Conservation (phyloP, 1,140 invertebrate species). For the Rhyacophila brunnea region DNA sequence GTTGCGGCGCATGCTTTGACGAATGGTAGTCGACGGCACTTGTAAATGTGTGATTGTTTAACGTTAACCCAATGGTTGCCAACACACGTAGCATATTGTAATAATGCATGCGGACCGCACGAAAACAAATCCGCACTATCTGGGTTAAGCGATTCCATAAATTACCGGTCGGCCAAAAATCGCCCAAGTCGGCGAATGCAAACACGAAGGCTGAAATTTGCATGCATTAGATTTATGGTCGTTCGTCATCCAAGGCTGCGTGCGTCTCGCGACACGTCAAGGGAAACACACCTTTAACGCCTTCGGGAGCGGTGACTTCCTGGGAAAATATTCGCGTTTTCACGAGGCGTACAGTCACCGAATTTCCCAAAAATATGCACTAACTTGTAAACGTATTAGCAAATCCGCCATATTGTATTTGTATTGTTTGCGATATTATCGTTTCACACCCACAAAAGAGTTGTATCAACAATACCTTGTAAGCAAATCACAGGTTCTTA, state of each 20-base stretch:
- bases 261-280: constrained; percentile 3
- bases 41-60: background rate
- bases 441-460: no score
- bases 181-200: constrained; percentile 13
- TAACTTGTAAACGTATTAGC: no score
- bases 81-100: background rate
- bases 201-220: constrained; percentile 32
- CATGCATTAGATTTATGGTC: constrained; percentile 31
- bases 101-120: constrained; percentile 13
- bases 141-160: constrained; percentile 35
- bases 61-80: background rate
- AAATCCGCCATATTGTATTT: no score
- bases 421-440: no score
- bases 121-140: constrained; percentile 27
- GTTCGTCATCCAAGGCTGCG: constrained; percentile 34
- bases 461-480: no score
- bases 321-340: no score
- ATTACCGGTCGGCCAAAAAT: constrained; percentile 32
- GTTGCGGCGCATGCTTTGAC: no score
- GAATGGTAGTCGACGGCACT: no score
- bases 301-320: background rate
- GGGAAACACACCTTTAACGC: constrained; percentile 10
- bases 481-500: no score
- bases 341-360: no score
- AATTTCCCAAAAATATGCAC: no score